Percentiles rank a stretch among this genome's conserved stretches.
phyloP scores from a whole-genome alignment of 2,888 invertebrate genomes.

The Pseudoips prasinana region DNA sequence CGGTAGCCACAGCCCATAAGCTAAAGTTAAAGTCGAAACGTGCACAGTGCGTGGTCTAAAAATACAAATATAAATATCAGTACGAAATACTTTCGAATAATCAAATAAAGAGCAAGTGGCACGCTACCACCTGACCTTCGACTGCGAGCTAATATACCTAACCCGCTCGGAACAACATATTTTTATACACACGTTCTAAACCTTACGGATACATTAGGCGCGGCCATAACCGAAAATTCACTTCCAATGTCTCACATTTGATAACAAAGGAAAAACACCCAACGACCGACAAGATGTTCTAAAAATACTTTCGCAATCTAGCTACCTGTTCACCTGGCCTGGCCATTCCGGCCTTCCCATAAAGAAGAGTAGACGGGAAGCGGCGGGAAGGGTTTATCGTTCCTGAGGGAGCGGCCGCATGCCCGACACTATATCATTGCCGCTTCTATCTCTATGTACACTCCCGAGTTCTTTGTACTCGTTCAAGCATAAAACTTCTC shows the following conservation, averaged over 20 bases:
- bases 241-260: slow-evolving; percentile 70
- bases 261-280: slow-evolving; percentile 80
- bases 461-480: slow-evolving; percentile 64
- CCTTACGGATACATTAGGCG: slow-evolving; percentile 58
- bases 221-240: slow-evolving; percentile 61
- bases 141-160: slow-evolving; percentile 25
- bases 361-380: slow-evolving; percentile 80
- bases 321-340: slow-evolving; percentile 79
- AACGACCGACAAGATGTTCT: slow-evolving; percentile 77
- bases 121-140: slow-evolving; percentile 12
- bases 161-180: slow-evolving; percentile 29
- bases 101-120: no score
- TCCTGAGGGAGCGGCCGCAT: slow-evolving; percentile 73
- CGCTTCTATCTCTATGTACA: slow-evolving; percentile 68
- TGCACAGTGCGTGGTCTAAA: no score
- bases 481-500: slow-evolving; percentile 55
- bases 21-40: no score
- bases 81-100: no score
- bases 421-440: slow-evolving; percentile 81
- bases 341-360: slow-evolving; percentile 79
- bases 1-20: no score
- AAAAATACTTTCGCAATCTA: slow-evolving; percentile 80
- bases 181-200: slow-evolving; percentile 41
- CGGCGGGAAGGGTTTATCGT: slow-evolving; percentile 79
- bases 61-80: no score